Conservation (phyloP, 2,888 invertebrate species). For the Andrena chrysosceles region DNA sequence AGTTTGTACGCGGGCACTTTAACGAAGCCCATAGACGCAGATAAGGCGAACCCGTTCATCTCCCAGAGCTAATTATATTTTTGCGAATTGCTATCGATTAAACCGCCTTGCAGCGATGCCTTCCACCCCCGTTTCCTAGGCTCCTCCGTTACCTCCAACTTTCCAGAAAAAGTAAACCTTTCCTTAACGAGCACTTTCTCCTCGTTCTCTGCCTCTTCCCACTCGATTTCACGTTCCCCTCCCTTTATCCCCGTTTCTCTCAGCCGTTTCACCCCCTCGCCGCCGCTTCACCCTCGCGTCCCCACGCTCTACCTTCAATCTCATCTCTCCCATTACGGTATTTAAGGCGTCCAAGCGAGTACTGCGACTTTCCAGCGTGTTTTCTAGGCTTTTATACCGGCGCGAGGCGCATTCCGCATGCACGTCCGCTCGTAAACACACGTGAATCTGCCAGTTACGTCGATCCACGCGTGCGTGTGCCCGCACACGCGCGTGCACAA, state of each 20-base stretch:
- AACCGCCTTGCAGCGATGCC: slow-evolving; percentile 1
- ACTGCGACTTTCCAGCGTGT: slow-evolving; percentile 81
- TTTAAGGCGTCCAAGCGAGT: slow-evolving; percentile 78
- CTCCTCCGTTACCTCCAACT: neutral
- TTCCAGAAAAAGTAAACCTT: slow-evolving; percentile 14
- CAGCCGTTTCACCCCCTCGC: neutral
- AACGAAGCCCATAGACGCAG: slow-evolving; percentile 30
- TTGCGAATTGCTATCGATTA: slow-evolving; percentile 51
- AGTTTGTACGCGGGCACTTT: neutral
- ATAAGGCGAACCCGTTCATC: neutral
- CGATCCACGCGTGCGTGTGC: slow-evolving; percentile 11
- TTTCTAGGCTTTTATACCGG: slow-evolving; percentile 81
- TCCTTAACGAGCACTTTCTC: slow-evolving; percentile 15
- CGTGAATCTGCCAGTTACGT: slow-evolving; percentile 46
- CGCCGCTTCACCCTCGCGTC: slow-evolving; percentile 7
- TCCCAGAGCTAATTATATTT: slow-evolving; percentile 46
- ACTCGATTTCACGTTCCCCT: neutral
- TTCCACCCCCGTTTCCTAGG: neutral
- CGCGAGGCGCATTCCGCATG: slow-evolving; percentile 61
- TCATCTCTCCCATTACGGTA: slow-evolving; percentile 78
- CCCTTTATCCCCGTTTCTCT: neutral
- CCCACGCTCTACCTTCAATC: slow-evolving; percentile 78
- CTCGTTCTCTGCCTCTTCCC: neutral
- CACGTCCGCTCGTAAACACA: slow-evolving; percentile 58
- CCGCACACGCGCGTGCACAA: slow-evolving; percentile 10